phyloP scores from a whole-genome alignment of 1,140 invertebrate species.

The Samia ricini region DNA sequence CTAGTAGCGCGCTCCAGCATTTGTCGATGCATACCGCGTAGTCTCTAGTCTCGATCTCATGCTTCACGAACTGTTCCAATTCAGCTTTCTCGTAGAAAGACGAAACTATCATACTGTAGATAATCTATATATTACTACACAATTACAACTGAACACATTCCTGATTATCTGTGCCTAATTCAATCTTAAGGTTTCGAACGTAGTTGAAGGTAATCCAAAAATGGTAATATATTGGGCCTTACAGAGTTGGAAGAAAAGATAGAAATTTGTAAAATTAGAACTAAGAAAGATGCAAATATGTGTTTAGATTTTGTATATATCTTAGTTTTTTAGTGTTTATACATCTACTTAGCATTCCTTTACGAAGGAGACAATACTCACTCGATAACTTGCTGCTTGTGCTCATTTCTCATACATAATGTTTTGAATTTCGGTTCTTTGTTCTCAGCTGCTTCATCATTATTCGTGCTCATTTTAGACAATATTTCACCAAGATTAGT shows the following conservation, averaged over 20 bases:
- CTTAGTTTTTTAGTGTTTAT: too few species aligned
- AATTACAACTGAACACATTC: too few species aligned
- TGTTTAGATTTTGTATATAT: too few species aligned
- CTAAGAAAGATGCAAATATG: too few species aligned
- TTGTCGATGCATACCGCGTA: constrained; percentile 82
- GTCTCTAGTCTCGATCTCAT: constrained; percentile 80
- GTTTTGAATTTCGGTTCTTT: constrained; percentile 68
- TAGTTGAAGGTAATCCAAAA: too few species aligned
- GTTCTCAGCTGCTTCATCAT: constrained; percentile 29
- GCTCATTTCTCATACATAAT: constrained; percentile 79
- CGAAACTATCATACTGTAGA: constrained; percentile 85
- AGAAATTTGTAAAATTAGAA: too few species aligned
- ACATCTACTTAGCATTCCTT: too few species aligned
- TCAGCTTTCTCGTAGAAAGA: constrained; percentile 92
- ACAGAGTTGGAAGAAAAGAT: too few species aligned
- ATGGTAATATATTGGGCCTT: too few species aligned
- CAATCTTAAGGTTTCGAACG: too few species aligned
- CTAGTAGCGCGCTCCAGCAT: constrained; percentile 83
- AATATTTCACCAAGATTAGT: constrained; percentile 84
- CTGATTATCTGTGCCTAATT: too few species aligned
- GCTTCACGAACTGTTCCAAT: constrained; percentile 86
- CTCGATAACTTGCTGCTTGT: constrained; percentile 81
- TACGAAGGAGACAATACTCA: constrained; percentile 43
- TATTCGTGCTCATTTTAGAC: constrained; percentile 74
- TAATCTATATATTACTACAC: not conserved